Evolutionary conservation across 2,797 vertebrate genomes (phyloP), one percentile per base, ranked within the genome.

Genomic region (Synaphobranchus kaupii): DNA sequence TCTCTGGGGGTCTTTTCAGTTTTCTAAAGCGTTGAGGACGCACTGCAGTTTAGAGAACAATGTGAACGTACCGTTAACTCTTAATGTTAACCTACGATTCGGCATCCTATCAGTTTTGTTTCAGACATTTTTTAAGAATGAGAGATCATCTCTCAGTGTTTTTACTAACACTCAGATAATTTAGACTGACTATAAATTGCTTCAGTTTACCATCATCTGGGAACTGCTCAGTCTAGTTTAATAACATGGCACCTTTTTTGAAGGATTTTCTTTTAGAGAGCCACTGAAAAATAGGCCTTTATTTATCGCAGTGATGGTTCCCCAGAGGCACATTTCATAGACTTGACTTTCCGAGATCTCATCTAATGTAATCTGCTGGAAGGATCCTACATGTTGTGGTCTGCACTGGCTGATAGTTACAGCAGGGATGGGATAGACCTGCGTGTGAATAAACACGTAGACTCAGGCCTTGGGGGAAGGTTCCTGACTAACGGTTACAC

Each of bases 301-400:
- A n/a, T 82, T 50, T 82, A 52, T 50, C 2, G 48, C 22, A 20
- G 8, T 54, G 28, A 47, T 31, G 58, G 47, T 34, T 78, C 31
- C 68, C 50, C 48, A 54, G 25, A 54, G 71, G 58, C 63, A 7
- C 17, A 28, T 86, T 78, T 54, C 50, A 52, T 25, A 63, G 63
- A 44, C 20, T 28, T 28, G 47, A 28, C n/a, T 47, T 85, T 48
- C 63, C 8, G 12, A 52, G 50, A 71, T 86, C n/a, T 56, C 31
- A 39, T 86, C 28, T 56, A 78, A 52, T 39, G 28, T 78, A 52
- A 76, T 86, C 48, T 86, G 28, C 85, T 54, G 50, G 66, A 34
- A 25, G n/a, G 17, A 54, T 12, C 50, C 47, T 56, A n/a, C 54
- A 78, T 54, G 31, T 25, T 52, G 48, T n/a, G 20, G 25, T n/a